phyloP scores from a whole-genome alignment of 2,113 vertebrate species.

The Amblyornis subalaris region DNA sequence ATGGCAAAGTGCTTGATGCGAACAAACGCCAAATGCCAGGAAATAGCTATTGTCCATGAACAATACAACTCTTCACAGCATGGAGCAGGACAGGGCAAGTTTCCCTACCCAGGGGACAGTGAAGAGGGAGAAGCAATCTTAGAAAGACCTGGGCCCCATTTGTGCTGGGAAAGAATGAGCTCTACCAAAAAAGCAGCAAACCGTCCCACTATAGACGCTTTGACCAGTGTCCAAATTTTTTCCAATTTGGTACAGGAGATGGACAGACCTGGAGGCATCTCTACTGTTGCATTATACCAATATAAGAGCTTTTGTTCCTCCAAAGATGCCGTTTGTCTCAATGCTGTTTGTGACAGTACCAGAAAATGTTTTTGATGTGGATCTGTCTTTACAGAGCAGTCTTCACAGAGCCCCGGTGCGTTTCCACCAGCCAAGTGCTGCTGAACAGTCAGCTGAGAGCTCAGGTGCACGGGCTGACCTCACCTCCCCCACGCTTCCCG shows the following conservation, averaged over 20 bases:
- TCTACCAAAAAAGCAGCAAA: background rate
- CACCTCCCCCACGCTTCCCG: background rate
- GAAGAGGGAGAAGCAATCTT: background rate
- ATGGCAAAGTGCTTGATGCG: background rate
- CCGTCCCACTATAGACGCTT: background rate
- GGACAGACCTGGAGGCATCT: background rate
- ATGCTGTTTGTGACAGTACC: background rate
- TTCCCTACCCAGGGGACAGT: background rate
- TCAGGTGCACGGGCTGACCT: background rate
- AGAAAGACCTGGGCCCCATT: background rate
- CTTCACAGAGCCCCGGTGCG: background rate
- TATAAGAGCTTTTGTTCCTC: background rate
- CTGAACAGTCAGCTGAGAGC: background rate
- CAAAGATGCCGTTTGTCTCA: background rate
- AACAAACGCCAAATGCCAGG: background rate
- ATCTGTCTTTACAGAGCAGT: background rate
- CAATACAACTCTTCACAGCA: background rate
- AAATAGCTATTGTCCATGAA: background rate
- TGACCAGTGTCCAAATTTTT: background rate
- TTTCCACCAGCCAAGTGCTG: background rate
- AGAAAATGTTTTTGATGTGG: background rate
- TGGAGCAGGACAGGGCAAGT: background rate
- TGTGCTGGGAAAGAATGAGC: background rate
- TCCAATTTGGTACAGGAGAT: background rate
- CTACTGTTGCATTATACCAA: background rate